phyloP scores from a whole-genome alignment of 2,113 vertebrate genomes.

The Pogonocichla stellata region DNA sequence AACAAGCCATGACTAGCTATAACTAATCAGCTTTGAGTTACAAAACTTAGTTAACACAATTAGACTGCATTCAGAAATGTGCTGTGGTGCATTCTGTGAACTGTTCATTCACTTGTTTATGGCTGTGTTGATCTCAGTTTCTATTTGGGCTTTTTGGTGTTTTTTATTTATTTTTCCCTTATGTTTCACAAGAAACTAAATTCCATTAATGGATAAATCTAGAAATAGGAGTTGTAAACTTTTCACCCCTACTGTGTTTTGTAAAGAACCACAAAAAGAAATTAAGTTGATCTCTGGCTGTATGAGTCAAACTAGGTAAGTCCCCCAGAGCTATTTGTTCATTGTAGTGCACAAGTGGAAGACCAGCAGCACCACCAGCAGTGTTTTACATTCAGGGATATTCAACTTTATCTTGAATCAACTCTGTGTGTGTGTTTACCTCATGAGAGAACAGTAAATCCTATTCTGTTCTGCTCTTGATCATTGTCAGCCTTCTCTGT shows the following conservation, averaged over 20 bases:
- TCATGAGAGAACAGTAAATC: rapidly evolving
- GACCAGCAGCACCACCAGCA: neutral
- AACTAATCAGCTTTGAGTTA: neutral
- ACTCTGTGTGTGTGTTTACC: too few species aligned
- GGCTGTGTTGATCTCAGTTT: neutral
- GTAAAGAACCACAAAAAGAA: neutral
- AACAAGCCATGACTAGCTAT: neutral
- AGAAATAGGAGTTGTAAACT: neutral
- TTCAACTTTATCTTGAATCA: neutral
- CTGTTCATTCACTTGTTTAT: neutral
- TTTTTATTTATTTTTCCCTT: neutral
- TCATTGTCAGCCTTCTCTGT: neutral
- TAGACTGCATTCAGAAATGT: neutral
- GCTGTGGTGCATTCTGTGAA: neutral
- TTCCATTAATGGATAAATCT: neutral
- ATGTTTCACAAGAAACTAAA: neutral
- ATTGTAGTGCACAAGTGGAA: neutral
- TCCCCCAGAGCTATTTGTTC: neutral
- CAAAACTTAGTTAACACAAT: neutral
- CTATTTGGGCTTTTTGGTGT: neutral
- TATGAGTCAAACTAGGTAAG: neutral
- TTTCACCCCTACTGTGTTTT: neutral
- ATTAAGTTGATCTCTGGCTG: neutral
- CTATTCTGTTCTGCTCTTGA: neutral
- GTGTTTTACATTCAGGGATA: neutral